Evolutionary conservation across 2,113 vertebrate genomes (phyloP).

Genomic region (Psammodynastes pulverulentus): DNA sequence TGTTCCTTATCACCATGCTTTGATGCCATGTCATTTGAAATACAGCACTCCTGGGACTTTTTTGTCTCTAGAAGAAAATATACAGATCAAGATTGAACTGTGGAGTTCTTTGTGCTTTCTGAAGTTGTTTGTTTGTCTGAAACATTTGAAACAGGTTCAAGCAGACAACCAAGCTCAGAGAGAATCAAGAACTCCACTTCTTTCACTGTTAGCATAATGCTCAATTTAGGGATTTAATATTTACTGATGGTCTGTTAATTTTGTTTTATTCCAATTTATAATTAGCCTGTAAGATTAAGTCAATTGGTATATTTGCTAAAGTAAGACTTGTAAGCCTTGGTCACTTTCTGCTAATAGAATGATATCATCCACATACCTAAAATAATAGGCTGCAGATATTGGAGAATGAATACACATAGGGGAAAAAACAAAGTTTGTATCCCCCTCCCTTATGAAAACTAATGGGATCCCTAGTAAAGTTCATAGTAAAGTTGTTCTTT

Average conservation of each 20-base stretch:
- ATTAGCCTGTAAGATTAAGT: not conserved
- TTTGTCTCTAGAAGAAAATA: not conserved
- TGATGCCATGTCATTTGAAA: not conserved
- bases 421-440: not conserved
- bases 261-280: not conserved
- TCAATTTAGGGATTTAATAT: not conserved
- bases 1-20: not conserved
- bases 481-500: not conserved
- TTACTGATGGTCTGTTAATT: not conserved
- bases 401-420: not conserved
- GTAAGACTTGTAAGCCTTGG: not conserved
- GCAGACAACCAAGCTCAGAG: not conserved
- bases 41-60: not conserved
- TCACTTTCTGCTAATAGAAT: not conserved
- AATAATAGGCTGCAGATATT: not conserved
- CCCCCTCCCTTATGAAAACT: not conserved
- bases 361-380: not conserved
- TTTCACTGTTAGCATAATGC: not conserved
- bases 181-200: not conserved
- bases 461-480: not conserved
- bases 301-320: not conserved
- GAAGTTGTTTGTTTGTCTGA: not conserved
- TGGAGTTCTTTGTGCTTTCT: not conserved
- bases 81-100: not conserved
- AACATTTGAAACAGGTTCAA: not conserved